A percentile compares a stretch with the other conserved stretches of the same genome.
phyloP scores from a whole-genome alignment of 2,888 invertebrate genomes.

The Troides oblongomaculatus region DNA sequence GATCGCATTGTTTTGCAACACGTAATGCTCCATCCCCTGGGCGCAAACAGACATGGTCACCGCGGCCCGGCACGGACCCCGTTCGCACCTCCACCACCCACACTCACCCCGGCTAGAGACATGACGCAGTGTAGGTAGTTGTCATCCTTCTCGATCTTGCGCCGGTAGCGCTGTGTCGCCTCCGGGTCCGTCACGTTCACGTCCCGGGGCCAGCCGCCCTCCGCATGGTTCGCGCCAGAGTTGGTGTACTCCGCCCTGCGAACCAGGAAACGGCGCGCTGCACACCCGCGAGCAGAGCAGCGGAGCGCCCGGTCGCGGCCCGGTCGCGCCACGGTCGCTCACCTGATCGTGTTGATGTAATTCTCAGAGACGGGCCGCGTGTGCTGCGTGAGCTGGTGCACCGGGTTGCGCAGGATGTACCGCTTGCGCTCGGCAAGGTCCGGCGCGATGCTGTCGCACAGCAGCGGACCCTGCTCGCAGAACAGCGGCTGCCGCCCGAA shows the following conservation, averaged over 20 bases:
- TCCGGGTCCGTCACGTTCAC: constrained; percentile 82
- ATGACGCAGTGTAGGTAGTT: constrained; percentile 84
- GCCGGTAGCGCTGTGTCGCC: constrained; percentile 85
- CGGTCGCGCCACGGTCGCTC: not conserved
- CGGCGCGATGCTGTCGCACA: constrained; percentile 61
- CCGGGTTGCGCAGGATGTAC: constrained; percentile 77
- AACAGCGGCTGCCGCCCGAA: constrained; percentile 76
- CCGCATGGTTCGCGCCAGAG: constrained; percentile 84
- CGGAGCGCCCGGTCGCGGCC: not conserved
- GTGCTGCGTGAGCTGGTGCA: constrained; percentile 71
- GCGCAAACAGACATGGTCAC: not conserved
- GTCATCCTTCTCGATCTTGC: constrained; percentile 91
- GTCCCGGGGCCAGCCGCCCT: constrained; percentile 93
- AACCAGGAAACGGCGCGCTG: not conserved
- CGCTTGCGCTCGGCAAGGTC: constrained; percentile 52
- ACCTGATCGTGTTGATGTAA: constrained; percentile 80
- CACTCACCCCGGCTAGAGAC: constrained; percentile 59
- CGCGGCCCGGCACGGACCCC: not conserved
- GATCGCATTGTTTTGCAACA: constrained; percentile 94
- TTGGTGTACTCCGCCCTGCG: constrained; percentile 77
- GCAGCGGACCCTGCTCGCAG: constrained; percentile 63
- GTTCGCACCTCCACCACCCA: not conserved
- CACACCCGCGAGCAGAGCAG: not conserved
- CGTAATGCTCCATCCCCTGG: constrained; percentile 90
- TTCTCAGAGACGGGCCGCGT: constrained; percentile 60